These are phyloP conservation scores for Hylia prasina DNA, from an alignment of 2,113 vertebrate genomes.

Conservation along the genomic window DNA sequence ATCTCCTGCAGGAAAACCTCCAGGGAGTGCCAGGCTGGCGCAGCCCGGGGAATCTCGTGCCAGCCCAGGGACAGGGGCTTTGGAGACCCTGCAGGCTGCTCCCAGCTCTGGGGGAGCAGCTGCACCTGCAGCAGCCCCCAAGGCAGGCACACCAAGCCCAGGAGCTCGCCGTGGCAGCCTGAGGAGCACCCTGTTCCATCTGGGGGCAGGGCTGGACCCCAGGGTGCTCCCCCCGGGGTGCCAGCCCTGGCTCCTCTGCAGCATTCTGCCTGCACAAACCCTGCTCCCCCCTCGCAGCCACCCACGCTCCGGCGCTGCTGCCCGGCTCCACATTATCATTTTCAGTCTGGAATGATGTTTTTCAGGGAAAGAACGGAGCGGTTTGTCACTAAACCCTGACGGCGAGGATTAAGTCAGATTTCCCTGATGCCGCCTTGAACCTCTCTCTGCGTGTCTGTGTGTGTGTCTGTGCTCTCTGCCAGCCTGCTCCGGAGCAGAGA, in stretches of 20 bases:
- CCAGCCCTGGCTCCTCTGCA: background rate
- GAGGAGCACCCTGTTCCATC: background rate
- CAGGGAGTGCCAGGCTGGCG: background rate
- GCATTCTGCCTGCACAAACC: slow-evolving; percentile 9
- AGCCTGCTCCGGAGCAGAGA: background rate
- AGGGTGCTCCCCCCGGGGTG: background rate
- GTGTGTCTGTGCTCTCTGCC: background rate
- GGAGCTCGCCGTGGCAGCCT: background rate
- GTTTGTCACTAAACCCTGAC: background rate
- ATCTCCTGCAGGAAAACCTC: background rate
- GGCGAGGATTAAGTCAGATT: background rate
- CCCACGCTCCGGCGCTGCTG: background rate
- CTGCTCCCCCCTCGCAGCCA: background rate
- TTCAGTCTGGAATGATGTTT: background rate
- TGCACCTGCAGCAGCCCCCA: background rate
- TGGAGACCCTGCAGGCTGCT: background rate
- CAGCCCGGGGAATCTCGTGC: background rate
- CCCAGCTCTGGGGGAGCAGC: background rate
- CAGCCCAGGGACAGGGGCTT: background rate
- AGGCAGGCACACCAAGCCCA: background rate
- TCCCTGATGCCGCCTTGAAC: background rate
- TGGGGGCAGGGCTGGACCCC: accelerated
- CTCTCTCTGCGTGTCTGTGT: background rate
- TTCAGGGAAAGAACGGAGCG: background rate
- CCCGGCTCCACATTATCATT: background rate